phyloP scores from a whole-genome alignment of 1,140 invertebrate species.

The Uloborus diversus region DNA sequence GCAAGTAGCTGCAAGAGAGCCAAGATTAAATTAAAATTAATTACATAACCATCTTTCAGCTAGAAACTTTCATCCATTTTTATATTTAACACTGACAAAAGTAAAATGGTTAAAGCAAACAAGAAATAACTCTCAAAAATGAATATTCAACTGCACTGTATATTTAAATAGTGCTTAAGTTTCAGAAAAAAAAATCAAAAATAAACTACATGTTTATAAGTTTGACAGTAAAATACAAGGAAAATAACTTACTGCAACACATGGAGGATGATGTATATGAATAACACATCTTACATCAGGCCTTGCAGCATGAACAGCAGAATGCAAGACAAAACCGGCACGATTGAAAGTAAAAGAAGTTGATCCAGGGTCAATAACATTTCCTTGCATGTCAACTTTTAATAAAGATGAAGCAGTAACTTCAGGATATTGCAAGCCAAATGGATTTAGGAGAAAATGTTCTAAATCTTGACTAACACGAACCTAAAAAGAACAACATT shows the following conservation, averaged over 20 bases:
- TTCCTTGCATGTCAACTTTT: slow-evolving; percentile 87
- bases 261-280: slow-evolving; percentile 89
- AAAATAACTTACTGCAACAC: slow-evolving; percentile 83
- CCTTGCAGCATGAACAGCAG: slow-evolving; percentile 93
- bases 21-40: too few species aligned
- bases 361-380: slow-evolving; percentile 83
- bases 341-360: slow-evolving; percentile 85
- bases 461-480: slow-evolving; percentile 94
- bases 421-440: slow-evolving; percentile 95
- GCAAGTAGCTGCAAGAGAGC: too few species aligned
- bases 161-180: too few species aligned
- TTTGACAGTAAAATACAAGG: too few species aligned
- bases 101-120: too few species aligned
- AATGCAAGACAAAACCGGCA: slow-evolving; percentile 87
- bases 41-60: too few species aligned
- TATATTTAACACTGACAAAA: too few species aligned
- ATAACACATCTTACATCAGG: slow-evolving; percentile 97
- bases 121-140: too few species aligned
- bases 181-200: too few species aligned
- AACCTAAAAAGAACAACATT: slow-evolving; percentile 68
- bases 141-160: too few species aligned
- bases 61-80: too few species aligned
- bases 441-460: slow-evolving; percentile 96
- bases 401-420: slow-evolving; percentile 96
- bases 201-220: too few species aligned